These are phyloP conservation scores for Anolis carolinensis DNA, from an alignment of 2,113 vertebrate species.

Conservation along the genomic window DNA sequence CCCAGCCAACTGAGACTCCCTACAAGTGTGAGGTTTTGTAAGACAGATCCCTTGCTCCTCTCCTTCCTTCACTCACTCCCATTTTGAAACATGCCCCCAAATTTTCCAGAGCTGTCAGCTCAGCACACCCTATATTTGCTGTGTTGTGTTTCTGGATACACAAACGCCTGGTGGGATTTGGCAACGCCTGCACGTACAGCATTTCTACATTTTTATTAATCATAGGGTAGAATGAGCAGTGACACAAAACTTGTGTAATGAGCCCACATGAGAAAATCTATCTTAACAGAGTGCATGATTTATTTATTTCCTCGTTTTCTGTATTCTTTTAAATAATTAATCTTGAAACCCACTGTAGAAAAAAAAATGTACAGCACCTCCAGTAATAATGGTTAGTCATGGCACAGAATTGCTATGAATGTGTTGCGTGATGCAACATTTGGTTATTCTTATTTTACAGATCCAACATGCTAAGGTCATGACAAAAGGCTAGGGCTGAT, in stretches of 20 bases:
- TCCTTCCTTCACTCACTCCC: neutral
- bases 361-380: slow-evolving; percentile 22
- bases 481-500: neutral
- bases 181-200: neutral
- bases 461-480: neutral
- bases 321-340: slow-evolving; percentile 41
- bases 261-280: neutral
- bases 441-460: slow-evolving; percentile 28
- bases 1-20: neutral
- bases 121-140: neutral
- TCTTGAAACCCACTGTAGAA: slow-evolving; percentile 37
- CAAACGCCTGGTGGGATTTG: neutral
- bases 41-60: neutral
- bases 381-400: slow-evolving; percentile 5
- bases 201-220: neutral
- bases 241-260: slow-evolving; percentile 27
- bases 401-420: neutral
- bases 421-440: slow-evolving; percentile 29
- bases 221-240: slow-evolving; percentile 15
- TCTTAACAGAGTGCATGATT: slow-evolving; percentile 16
- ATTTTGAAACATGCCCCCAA: neutral
- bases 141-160: neutral
- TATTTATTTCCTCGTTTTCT: slow-evolving; percentile 24
- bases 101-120: neutral
- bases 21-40: neutral